Conservation (phyloP, 1,140 invertebrate genomes). For the Tigriopus japonicus region DNA sequence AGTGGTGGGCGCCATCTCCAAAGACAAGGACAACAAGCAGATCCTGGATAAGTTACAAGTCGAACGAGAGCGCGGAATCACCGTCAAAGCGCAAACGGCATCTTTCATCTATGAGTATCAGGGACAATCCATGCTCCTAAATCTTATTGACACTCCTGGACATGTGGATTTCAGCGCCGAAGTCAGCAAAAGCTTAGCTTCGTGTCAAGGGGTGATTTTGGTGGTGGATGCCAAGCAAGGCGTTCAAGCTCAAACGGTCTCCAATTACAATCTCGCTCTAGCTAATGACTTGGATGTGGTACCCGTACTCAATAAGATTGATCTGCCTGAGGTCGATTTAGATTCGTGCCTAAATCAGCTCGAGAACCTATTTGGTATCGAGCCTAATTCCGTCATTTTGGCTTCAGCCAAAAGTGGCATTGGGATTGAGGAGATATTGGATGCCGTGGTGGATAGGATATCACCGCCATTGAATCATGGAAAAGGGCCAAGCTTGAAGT, state of each 20-base stretch:
- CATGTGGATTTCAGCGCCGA: constrained; percentile 97
- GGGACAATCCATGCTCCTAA: constrained; percentile 54
- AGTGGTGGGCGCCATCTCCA: constrained; percentile 21
- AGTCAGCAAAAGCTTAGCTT: constrained; percentile 42
- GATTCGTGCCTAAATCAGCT: constrained; percentile 58
- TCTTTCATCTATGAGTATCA: constrained; percentile 50
- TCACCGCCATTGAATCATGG: constrained; percentile 42
- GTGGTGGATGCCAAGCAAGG: constrained; percentile 87
- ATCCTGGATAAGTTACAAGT: constrained; percentile 72
- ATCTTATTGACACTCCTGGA: constrained; percentile 93
- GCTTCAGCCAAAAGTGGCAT: constrained; percentile 71
- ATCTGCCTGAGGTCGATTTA: constrained; percentile 74
- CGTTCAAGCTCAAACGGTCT: constrained; percentile 92
- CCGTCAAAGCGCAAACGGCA: constrained; percentile 91
- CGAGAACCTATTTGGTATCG: constrained; percentile 62
- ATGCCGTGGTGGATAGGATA: constrained; percentile 53
- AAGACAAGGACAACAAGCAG: constrained; percentile 32
- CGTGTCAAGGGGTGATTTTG: constrained; percentile 84
- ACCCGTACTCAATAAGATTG: constrained; percentile 91
- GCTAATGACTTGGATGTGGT: constrained; percentile 59
- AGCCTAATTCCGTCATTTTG: constrained; percentile 36
- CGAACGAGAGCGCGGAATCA: constrained; percentile 87
- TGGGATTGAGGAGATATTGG: constrained; percentile 51
- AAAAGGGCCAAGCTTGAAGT: neutral
- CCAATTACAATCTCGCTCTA: constrained; percentile 85